Evolutionary conservation across 2,888 invertebrate species (phyloP), one percentile per base, ranked within the genome.

Genomic region (Exephanes ischioxanthus): DNA sequence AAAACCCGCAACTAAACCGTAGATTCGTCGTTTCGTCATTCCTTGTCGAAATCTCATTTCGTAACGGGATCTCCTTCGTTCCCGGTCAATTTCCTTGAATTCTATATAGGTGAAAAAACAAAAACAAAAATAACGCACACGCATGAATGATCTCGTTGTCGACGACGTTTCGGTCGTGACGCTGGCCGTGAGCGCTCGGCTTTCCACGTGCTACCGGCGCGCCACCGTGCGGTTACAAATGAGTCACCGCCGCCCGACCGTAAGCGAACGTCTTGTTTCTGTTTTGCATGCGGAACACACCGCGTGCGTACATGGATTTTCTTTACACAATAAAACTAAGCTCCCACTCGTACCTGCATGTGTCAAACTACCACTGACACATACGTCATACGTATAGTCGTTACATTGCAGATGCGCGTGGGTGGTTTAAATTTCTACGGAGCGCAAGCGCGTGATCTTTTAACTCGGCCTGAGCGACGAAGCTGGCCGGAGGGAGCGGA

Each of bases 401-500:
- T 22, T 58, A 58, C 58, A 26, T 4, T 3, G 16, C 19, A 19
- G 66, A 68, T 33, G 73, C 73, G 41, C 70, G 68, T 76, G 71
- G 70, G 68, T 19, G 70, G 73, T 66, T 55, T 72, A 51, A 80
- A 75, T 72, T 85, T 79, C 66, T 22, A 33, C n/a, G 51, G 7
- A 75, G 73, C 85, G 80, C 85, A 79, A 48, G 79, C 81, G 85
- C 80, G 26, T 53, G 53, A 63, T 61, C 81, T 68, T 78, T 77
- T 45, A 26, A 58, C 26, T 58, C 58, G 3, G 14, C 4, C 45
- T 16, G 45, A 45, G 45, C 45, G 45, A 16, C 45, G 45, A 45
- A 45, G 45, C 16, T 45, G 45, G 45, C 45, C 16, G 45, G 45
- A 3, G 58, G 58, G 4, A 26, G 9, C n/a, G n/a, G n/a, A n/a